Evolutionary conservation across 2,888 invertebrate genomes (phyloP), one percentile per base, ranked within the genome.

Genomic region (Callyntrura guangdongensis): DNA sequence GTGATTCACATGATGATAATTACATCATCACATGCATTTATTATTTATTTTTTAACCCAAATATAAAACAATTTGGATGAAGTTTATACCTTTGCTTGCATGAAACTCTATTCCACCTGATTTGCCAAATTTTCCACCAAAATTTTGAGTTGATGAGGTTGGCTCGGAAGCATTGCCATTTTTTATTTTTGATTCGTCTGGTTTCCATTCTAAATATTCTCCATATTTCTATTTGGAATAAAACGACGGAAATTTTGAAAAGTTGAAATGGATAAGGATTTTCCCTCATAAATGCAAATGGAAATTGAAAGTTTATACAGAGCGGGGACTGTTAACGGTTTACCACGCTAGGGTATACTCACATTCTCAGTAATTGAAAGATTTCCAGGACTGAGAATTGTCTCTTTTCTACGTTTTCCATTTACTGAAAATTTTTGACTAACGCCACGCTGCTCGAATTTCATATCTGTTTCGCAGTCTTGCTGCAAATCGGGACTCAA

Each of bases 171-270:
- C 45, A 25, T 74, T 90, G 0, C 91, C 91, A 59, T 85, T 86
- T 53, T 83, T 91, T 2, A 77, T 22, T 84, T 84, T 87, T 17
- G 92, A 95, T 94, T 98, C 97, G 91, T 96, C 96, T 0, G 97
- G 97, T 94, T 97, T 96, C 98, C 98, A 98, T 95, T 98, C 98
- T 85, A 98, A 96, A 93, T 96, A 96, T 92, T 96, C 96, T n/a
- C 96, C 96, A 93, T 95, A 95, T 94, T 94, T 95, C 96, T 96
- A n/a, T n/a, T n/a, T n/a, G n/a, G n/a, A n/a, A n/a, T n/a, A n/a
- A n/a, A n/a, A n/a, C n/a, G n/a, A n/a, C n/a, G n/a, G n/a, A n/a
- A n/a, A n/a, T n/a, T n/a, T n/a, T n/a, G n/a, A n/a, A n/a, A n/a
- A n/a, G n/a, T n/a, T n/a, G n/a, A n/a, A n/a, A n/a, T n/a, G n/a